Base-by-base conservation (phyloP, 2,888 invertebrate genomes). In the Dorcus parallelipipedus region DNA sequence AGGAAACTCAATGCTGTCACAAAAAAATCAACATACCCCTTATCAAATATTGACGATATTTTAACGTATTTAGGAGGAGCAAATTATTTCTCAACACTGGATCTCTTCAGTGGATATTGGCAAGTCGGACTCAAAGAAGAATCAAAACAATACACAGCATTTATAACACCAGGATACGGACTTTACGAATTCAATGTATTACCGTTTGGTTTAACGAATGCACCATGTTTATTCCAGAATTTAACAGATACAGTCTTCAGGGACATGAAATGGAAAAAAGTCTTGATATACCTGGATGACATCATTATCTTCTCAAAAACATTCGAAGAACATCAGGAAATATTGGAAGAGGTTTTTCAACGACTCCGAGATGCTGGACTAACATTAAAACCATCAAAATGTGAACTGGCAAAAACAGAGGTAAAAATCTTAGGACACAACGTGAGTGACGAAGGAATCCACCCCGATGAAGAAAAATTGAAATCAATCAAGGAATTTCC, bases 391-490 rank as follows among this genome's bases (percentile, higher is more conserved):
- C 26, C 7, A 33, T 33, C 6, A 7, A 33, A 33, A 33, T 6
- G 26, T 6, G 26, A 33, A 33, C 26, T 33, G 26, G 26, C 5
- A 2, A 33, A 9, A 43, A 49, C 49, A 45, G 45, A 20, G 3
- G 20, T 14, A 14, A 14, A 14, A 14, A 50, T 20, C 10, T 58
- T 75, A 14, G 72, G 72, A 7, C 66, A 71, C 51, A 50, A 68
- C 7, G 64, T 75, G 4, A 66, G 69, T 61, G 45, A 64, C 33
- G 71, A 70, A 0, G 62, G 57, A 20, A 56, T 74, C 0, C 56
- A 58, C 7, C 73, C 73, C 3, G 64, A 69, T 2, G 52, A 56
- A 3, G 48, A 51, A 7, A 76, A 76, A 54, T 63, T 3, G 3
- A 20, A 20, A 3, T 20, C 20, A 20, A 20, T 66, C 1, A 33